Percentiles rank a stretch among this genome's conserved stretches.
Conservation (phyloP, 2,797 vertebrate genomes). For the Emydoidea blandingii region DNA sequence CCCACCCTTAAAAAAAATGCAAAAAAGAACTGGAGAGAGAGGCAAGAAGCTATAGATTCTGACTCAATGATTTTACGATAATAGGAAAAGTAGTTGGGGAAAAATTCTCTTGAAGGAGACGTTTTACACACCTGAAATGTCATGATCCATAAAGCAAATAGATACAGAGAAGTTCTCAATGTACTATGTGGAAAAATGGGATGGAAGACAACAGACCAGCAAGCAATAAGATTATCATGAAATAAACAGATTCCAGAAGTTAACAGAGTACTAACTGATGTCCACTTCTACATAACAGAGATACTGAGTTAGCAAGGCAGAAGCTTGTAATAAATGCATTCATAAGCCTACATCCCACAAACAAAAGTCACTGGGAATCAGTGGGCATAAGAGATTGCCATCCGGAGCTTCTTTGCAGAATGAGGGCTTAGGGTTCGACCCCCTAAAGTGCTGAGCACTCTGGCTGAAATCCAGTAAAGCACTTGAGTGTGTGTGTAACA, state of each 20-base stretch:
- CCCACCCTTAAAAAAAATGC: not conserved
- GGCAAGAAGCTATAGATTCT: not conserved
- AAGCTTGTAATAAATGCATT: not conserved
- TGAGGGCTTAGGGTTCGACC: not conserved
- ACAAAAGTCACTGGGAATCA: not conserved
- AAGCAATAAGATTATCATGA: not conserved
- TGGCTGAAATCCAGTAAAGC: not conserved
- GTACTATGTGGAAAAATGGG: not conserved
- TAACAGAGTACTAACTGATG: not conserved
- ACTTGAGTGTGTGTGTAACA: not conserved
- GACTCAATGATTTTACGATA: not conserved
- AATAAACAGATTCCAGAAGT: not conserved
- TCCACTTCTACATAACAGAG: not conserved
- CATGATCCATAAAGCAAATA: not conserved
- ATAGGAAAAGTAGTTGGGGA: not conserved
- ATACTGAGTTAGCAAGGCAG: not conserved
- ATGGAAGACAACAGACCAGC: not conserved
- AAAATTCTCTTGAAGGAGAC: not conserved
- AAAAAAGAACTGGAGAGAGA: not conserved
- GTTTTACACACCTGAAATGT: not conserved
- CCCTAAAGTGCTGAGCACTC: not conserved
- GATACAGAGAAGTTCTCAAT: not conserved
- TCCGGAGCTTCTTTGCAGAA: not conserved
- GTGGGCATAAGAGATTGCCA: not conserved
- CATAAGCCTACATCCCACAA: not conserved